Base-by-base conservation (phyloP, 1,140 invertebrate species). In the Uloborus diversus region DNA sequence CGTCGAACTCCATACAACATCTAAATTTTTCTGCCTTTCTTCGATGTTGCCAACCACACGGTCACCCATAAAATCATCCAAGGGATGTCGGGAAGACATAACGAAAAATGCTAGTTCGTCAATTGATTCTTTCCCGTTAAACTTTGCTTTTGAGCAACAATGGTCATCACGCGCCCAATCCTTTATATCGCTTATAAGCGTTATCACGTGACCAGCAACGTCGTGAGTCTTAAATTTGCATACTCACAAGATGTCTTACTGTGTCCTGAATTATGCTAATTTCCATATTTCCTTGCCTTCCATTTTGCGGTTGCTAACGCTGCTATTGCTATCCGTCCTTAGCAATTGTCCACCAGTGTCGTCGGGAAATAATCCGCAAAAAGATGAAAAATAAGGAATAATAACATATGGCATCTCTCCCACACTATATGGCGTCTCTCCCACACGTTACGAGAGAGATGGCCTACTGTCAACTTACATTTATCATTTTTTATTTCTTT, bases 11-110 rank as follows among this genome's bases (percentile, higher is more conserved):
- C 33, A 1, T 37, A 25, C 17, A n/a, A 64, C 2, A 35, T 64
- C 13, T 64, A 13, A 0, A 4, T 35, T 64, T 64, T 64, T 35
- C 37, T 33, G 35, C 4, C 33, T 33, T 64, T 33, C 33, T 64
- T 37, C 33, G 20, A 35, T 35, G 4, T 35, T 64, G 17, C 3
- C 61, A 13, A 37, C 37, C 33, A 64, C 37, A 35, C 20, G 5
- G 30, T 33, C 1, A 11, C 1, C 20, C n/a, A 20, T 64, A 64
- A 64, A 64, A 42, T 64, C 61, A 33, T 64, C 61, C 20, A 35
- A 64, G 2, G 33, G 17, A 64, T 64, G 61, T 64, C 61, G 1
- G 30, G 13, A 42, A 37, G 13, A 37, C 61, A 64, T 64, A 64
- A 2, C 17, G n/a, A 35, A n/a, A 35, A 33, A 4, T 64, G 30